These are phyloP conservation scores for Pionites leucogaster DNA, from an alignment of 2,113 vertebrate genomes.

Conservation along the genomic window DNA sequence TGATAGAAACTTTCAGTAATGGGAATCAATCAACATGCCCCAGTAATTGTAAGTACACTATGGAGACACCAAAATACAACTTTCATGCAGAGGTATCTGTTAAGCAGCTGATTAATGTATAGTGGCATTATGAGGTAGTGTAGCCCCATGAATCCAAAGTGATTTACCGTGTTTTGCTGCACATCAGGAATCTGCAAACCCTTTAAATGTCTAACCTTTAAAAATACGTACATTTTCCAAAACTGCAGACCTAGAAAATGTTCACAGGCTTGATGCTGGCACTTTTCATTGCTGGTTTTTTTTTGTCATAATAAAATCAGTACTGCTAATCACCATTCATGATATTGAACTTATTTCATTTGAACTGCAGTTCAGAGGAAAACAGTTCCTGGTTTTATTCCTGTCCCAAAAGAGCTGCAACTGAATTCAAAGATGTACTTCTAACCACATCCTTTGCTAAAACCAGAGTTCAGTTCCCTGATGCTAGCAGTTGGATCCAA, in stretches of 20 bases:
- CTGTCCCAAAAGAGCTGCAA: not conserved
- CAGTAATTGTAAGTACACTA: not conserved
- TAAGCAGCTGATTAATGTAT: not conserved
- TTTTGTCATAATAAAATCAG: not conserved
- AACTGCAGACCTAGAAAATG: not conserved
- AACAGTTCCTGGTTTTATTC: not conserved
- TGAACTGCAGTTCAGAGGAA: conserved; percentile 12
- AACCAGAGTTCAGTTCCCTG: not conserved
- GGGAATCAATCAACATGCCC: not conserved
- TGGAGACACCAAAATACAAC: not conserved
- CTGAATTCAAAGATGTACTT: not conserved
- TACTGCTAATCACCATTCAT: conserved; percentile 16
- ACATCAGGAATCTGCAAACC: not conserved
- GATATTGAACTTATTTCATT: not conserved
- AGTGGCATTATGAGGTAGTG: not conserved
- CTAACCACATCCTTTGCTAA: not conserved
- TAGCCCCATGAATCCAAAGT: not conserved
- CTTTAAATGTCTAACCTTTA: conserved; percentile 30
- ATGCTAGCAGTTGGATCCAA: not conserved
- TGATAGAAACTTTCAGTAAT: not conserved
- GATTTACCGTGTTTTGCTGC: not conserved
- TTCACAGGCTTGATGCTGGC: not conserved
- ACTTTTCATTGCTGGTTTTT: not conserved
- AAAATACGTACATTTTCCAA: not conserved
- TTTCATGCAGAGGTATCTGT: not conserved